Evolutionary conservation across 2,113 vertebrate species (phyloP).

Genomic region (Lontra canadensis): DNA sequence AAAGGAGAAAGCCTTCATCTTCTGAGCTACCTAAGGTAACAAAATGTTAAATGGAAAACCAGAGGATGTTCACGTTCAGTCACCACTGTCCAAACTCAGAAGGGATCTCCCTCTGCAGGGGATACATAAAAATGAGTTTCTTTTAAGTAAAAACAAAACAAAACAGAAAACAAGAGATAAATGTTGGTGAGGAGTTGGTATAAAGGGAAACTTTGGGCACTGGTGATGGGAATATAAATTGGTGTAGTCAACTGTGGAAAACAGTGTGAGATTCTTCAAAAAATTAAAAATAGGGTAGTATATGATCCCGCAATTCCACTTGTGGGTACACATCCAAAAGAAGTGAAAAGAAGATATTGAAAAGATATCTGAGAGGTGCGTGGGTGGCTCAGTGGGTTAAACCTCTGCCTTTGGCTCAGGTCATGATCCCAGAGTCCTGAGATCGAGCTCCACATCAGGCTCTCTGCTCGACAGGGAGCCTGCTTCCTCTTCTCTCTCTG

Average conservation of each 20-base stretch:
- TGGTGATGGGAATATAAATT: background rate
- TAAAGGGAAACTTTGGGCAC: background rate
- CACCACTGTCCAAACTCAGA: conserved; percentile 82
- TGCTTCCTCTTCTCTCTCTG: too few species aligned
- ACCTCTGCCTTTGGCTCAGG: too few species aligned
- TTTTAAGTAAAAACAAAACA: conserved; percentile 21
- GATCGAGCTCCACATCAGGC: too few species aligned
- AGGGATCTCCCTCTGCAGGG: conserved; percentile 81
- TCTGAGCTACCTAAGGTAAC: conserved; percentile 75
- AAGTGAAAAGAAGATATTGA: background rate
- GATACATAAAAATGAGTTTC: conserved; percentile 80
- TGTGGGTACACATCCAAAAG: background rate
- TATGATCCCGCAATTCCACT: background rate
- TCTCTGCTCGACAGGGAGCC: too few species aligned
- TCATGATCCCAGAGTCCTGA: too few species aligned
- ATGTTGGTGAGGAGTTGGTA: background rate
- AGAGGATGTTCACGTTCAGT: conserved; percentile 80
- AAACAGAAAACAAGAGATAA: background rate
- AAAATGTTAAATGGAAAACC: conserved; percentile 80
- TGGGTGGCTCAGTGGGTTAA: too few species aligned
- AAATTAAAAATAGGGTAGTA: background rate
- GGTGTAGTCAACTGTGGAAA: background rate
- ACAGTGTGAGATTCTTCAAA: background rate
- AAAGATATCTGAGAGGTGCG: background rate
- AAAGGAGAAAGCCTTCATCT: conserved; percentile 74